Percentiles rank a stretch among this genome's conserved stretches.
Evolutionary conservation across 1,140 invertebrate species (phyloP).

Genomic region (Idris sp.): DNA sequence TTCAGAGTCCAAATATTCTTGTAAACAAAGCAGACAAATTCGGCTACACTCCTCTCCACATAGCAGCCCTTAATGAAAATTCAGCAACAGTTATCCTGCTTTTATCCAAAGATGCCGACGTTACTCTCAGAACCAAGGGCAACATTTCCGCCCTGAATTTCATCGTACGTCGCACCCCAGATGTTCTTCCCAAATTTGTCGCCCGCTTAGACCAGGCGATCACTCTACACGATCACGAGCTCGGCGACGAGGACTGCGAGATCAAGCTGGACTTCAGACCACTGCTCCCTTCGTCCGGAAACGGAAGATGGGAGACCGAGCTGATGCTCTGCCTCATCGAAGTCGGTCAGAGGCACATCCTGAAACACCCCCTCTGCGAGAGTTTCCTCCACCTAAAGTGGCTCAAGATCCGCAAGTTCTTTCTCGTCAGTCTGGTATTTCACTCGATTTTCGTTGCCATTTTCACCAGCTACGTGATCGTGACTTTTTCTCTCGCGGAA

Average conservation of each 20-base stretch:
- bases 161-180: constrained; percentile 88
- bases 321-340: constrained; percentile 86
- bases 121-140: constrained; percentile 88
- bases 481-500: constrained; percentile 77
- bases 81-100: constrained; percentile 86
- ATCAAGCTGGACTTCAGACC: constrained; percentile 86
- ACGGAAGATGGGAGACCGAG: constrained; percentile 84
- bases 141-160: constrained; percentile 88
- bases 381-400: constrained; percentile 90
- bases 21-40: constrained; percentile 88
- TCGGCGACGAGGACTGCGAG: constrained; percentile 90
- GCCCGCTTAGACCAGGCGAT: constrained; percentile 87
- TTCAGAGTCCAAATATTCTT: constrained; percentile 64
- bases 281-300: constrained; percentile 82
- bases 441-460: constrained; percentile 78
- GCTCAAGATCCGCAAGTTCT: constrained; percentile 89
- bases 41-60: constrained; percentile 89
- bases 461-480: constrained; percentile 84
- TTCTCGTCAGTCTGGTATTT: constrained; percentile 87
- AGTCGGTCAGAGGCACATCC: constrained; percentile 85
- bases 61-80: constrained; percentile 90
- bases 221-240: constrained; percentile 87
- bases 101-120: constrained; percentile 87
- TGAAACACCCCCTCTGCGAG: constrained; percentile 89
- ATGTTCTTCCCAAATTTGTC: constrained; percentile 85